Base-by-base conservation (phyloP, 2,113 vertebrate genomes). In the Taxidea taxus region DNA sequence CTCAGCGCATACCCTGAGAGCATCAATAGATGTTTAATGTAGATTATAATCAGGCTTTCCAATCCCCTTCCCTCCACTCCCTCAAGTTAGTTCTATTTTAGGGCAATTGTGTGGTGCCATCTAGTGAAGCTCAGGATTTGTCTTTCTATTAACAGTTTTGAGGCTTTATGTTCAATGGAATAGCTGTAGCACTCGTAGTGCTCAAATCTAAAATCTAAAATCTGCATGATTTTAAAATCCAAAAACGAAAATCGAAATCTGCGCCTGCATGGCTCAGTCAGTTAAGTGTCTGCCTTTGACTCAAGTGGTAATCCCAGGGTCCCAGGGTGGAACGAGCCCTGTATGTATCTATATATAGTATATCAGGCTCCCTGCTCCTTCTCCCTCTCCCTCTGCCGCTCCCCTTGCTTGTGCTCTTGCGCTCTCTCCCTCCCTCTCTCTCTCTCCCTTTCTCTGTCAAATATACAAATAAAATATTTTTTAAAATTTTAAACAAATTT, bases 101-200 rank as follows among this genome's bases (percentile, higher is more conserved):
- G 94, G 94, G 25, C 74, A 95, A 82, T 68, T 56, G 84, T 97
- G 87, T 97, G 91, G 96, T 94, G 92, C 91, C 95, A 93, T 87
- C 93, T 96, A 95, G 87, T 93, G 96, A 97, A 83, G 25, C 31
- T 23, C 8, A 12, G 7, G 12, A 11, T 10, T 1, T 6, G 60
- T 70, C 72, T 75, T 96, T 68, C 54, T 39, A 77, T 58, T 75
- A 82, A 78, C 20, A 7, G 9, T 68, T 77, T 64, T 62, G 37
- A 77, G 64, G 8, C 4, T 87, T 90, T 15, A 16, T 25, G 11
- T 56, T 90, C 82, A 66, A 70, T 1, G 42, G 14, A 77, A 84
- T 27, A 70, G 58, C 37, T 34, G 18, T 8, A n/a, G 14, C 37
- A 7, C 47, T 80, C 16, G 16, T 54, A 18, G 16, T 16, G 18